phyloP scores from a whole-genome alignment of 2,797 vertebrate genomes.

The Odontamblyopus lacepedii region DNA sequence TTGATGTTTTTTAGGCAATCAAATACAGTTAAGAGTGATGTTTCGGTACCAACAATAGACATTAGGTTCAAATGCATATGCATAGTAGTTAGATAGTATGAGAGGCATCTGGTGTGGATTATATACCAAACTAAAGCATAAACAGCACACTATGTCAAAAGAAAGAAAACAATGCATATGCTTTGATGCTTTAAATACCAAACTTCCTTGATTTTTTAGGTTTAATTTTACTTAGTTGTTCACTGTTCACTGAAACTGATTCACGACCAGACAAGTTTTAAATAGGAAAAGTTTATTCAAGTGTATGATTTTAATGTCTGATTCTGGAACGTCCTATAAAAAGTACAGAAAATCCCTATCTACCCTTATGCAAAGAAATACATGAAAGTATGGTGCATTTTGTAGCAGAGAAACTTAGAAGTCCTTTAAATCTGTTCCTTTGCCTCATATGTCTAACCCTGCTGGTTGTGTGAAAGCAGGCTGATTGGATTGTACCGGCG shows the following conservation, averaged over 20 bases:
- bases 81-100: no score
- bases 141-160: background rate
- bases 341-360: slow-evolving; percentile 1
- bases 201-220: background rate
- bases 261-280: background rate
- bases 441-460: slow-evolving; percentile 3
- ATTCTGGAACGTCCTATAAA: background rate
- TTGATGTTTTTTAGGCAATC: background rate
- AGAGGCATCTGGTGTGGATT: no score
- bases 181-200: no score
- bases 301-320: background rate
- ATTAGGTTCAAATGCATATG: no score
- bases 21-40: background rate
- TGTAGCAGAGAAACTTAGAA: background rate
- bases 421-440: slow-evolving; percentile 2
- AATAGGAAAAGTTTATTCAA: background rate
- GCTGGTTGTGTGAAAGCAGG: slow-evolving; percentile 18
- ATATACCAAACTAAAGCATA: background rate
- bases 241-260: background rate
- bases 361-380: background rate
- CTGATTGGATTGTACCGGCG: slow-evolving; percentile 10
- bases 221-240: background rate
- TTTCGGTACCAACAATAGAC: no score
- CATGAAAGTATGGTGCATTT: background rate
- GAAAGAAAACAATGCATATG: no score